phyloP scores from a whole-genome alignment of 2,113 vertebrate species.

The Brachyhypopomus gauderio region DNA sequence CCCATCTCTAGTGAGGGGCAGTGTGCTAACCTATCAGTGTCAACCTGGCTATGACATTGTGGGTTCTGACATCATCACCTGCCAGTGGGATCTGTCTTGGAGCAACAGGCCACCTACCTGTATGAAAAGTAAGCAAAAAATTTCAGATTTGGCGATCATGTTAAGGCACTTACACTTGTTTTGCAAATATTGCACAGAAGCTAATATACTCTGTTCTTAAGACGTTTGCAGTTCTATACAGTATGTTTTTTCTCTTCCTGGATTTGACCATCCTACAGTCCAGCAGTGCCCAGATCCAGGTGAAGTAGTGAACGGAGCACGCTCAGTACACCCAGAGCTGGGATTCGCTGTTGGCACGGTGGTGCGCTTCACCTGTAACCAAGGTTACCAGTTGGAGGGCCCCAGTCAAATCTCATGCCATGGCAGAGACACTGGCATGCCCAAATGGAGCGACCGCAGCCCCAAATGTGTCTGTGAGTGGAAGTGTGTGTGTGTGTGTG shows the following conservation, averaged over 20 bases:
- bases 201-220: background rate
- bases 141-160: background rate
- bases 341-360: conserved; percentile 86
- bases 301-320: conserved; percentile 86
- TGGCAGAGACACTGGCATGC: conserved; percentile 84
- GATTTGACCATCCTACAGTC: conserved; percentile 68
- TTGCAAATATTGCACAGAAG: no score
- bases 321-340: conserved; percentile 80
- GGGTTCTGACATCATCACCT: conserved; percentile 90
- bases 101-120: conserved; percentile 88
- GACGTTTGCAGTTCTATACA: conserved; percentile 1
- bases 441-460: conserved; percentile 90
- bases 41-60: conserved; percentile 90
- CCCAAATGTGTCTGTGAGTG: conserved; percentile 92
- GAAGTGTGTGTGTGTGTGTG: background rate
- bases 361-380: conserved; percentile 87
- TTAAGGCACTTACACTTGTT: background rate
- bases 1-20: conserved; percentile 84
- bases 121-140: conserved; percentile 80
- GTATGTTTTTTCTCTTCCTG: background rate
- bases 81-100: conserved; percentile 93
- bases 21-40: conserved; percentile 90
- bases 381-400: conserved; percentile 87
- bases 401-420: conserved; percentile 86
- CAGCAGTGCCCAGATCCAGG: conserved; percentile 88